phyloP scores from a whole-genome alignment of 2,888 invertebrate species.

The Sinodicranocentrus sp. region DNA sequence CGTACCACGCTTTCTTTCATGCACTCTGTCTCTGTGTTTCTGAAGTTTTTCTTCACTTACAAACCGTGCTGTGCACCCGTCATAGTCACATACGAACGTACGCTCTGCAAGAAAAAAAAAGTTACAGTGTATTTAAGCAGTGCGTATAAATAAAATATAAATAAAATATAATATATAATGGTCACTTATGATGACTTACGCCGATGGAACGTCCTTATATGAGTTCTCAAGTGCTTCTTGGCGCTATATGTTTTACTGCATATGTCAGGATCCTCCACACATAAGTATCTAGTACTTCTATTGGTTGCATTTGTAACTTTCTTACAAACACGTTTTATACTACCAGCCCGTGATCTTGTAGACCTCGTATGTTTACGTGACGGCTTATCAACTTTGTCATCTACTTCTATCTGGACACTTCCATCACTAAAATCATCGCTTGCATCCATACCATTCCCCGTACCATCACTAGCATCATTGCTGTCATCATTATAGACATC shows the following conservation, averaged over 20 bases:
- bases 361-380: too few species aligned
- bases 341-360: too few species aligned
- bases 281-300: not conserved
- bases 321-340: too few species aligned
- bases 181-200: slow-evolving; percentile 2
- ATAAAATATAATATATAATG: too few species aligned
- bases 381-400: too few species aligned
- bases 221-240: not conserved
- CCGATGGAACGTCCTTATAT: not conserved
- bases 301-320: too few species aligned
- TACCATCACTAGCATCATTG: not conserved
- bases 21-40: not conserved
- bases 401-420: too few species aligned
- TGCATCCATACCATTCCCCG: not conserved
- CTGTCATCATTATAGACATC: too few species aligned
- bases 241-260: slow-evolving; percentile 13
- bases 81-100: slow-evolving; percentile 7
- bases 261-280: slow-evolving; percentile 12
- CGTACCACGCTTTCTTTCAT: slow-evolving; percentile 10
- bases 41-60: not conserved
- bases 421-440: not conserved
- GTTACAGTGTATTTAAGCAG: not conserved
- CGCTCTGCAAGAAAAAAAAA: not conserved
- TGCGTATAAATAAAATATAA: too few species aligned
- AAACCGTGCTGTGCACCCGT: slow-evolving; percentile 12